These are phyloP conservation scores for Oncorhynchus mykiss DNA, from an alignment of 2,113 vertebrate species.

Conservation along the genomic window DNA sequence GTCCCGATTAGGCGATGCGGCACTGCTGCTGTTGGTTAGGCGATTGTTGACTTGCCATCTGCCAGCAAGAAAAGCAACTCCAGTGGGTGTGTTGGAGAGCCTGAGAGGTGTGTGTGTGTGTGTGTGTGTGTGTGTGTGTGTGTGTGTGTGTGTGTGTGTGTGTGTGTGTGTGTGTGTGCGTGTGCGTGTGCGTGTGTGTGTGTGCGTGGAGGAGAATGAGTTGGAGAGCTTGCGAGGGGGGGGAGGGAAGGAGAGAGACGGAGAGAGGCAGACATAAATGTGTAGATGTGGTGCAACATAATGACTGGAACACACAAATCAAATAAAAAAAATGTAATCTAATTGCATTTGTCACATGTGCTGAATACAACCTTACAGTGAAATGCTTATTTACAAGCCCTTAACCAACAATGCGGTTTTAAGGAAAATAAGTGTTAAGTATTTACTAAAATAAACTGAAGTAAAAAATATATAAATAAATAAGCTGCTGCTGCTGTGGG, in stretches of 20 bases:
- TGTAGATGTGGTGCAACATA: constrained; percentile 94
- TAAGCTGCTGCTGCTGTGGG: too few species aligned
- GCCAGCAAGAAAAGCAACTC: constrained; percentile 82
- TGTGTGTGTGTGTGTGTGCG: constrained; percentile 18
- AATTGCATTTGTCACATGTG: too few species aligned
- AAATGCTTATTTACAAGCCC: too few species aligned
- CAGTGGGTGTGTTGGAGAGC: constrained; percentile 1
- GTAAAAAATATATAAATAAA: too few species aligned
- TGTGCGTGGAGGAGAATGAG: constrained; percentile 22
- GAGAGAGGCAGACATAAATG: constrained; percentile 78
- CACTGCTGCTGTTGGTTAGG: constrained; percentile 80
- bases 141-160: constrained; percentile 19
- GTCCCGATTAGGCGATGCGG: constrained; percentile 23
- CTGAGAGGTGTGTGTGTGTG: constrained; percentile 11
- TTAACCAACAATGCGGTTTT: too few species aligned
- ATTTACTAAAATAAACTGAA: too few species aligned
- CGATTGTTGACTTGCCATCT: constrained; percentile 98
- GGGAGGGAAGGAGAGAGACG: constrained; percentile 71
- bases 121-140: constrained; percentile 21
- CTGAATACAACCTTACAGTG: too few species aligned
- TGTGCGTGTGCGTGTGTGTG: constrained; percentile 22
- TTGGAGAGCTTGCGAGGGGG: constrained; percentile 10
- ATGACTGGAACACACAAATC: constrained; percentile 76
- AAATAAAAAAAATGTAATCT: too few species aligned
- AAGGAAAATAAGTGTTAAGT: too few species aligned